Conservation (phyloP, 2,797 vertebrate genomes). For the Syndactyla subalaris region DNA sequence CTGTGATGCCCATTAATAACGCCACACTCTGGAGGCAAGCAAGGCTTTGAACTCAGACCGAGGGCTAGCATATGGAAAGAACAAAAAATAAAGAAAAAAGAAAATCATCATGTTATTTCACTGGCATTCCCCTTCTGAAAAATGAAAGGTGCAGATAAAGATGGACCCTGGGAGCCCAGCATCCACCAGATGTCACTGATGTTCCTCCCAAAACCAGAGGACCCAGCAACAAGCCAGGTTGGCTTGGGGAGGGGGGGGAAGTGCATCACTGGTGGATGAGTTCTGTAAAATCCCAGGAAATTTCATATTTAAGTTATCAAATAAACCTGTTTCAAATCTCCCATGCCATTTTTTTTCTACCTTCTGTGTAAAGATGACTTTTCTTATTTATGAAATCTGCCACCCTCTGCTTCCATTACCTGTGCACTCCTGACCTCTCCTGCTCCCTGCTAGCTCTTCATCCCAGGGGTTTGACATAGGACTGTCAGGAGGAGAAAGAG, state of each 20-base stretch:
- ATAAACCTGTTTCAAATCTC: background rate
- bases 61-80: background rate
- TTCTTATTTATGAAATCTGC: background rate
- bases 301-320: background rate
- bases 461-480: background rate
- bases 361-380: background rate
- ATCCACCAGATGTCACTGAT: constrained; percentile 66
- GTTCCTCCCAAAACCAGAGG: constrained; percentile 14
- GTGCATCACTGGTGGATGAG: background rate
- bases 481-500: background rate
- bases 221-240: background rate
- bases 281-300: background rate
- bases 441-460: background rate
- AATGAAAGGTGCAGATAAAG: background rate
- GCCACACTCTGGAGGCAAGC: background rate
- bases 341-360: background rate
- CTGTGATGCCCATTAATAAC: background rate
- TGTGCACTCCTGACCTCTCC: background rate
- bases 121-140: background rate
- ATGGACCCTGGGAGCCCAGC: background rate
- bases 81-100: background rate
- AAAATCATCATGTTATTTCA: background rate
- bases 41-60: background rate
- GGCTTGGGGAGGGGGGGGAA: background rate
- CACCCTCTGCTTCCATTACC: background rate